phyloP scores from a whole-genome alignment of 2,888 invertebrate genomes.

The Callimorpha dominula region DNA sequence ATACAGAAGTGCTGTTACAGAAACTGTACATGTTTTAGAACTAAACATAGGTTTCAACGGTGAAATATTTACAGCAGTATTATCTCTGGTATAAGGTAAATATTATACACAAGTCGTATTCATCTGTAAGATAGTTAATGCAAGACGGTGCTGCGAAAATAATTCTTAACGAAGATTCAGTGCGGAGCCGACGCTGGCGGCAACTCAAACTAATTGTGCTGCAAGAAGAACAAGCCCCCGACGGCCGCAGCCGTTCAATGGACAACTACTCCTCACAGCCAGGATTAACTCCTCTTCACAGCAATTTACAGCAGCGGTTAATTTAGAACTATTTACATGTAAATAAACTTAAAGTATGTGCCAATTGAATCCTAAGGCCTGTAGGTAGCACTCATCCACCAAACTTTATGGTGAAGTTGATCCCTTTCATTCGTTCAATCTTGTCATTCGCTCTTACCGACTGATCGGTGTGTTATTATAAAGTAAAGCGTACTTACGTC shows the following conservation, averaged over 20 bases:
- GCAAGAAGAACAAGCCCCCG: slow-evolving; percentile 89
- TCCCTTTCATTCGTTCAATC: slow-evolving; percentile 82
- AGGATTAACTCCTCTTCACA: slow-evolving; percentile 83
- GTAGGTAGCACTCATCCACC: slow-evolving; percentile 87
- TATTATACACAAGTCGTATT: slow-evolving; percentile 84
- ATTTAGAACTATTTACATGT: slow-evolving; percentile 86
- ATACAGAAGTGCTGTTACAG: slow-evolving; percentile 86
- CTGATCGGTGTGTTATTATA: slow-evolving; percentile 46
- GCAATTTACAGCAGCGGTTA: slow-evolving; percentile 85
- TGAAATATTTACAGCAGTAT: slow-evolving; percentile 87
- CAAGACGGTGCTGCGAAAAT: slow-evolving; percentile 87
- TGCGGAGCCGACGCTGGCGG: slow-evolving; percentile 86
- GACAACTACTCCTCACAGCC: slow-evolving; percentile 86
- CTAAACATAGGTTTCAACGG: slow-evolving; percentile 85
- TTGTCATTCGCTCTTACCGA: slow-evolving; percentile 69
- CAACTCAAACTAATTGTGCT: slow-evolving; percentile 92
- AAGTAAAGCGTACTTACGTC: slow-evolving; percentile 93
- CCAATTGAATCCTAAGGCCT: slow-evolving; percentile 87
- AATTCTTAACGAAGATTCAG: slow-evolving; percentile 83
- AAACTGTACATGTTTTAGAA: slow-evolving; percentile 88
- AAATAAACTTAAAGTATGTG: slow-evolving; percentile 83
- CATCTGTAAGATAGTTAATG: slow-evolving; percentile 84
- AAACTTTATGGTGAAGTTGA: slow-evolving; percentile 83
- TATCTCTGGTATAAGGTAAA: slow-evolving; percentile 77
- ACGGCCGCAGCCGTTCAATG: slow-evolving; percentile 75